A percentile compares a stretch with the other conserved stretches of the same genome.
phyloP scores from a whole-genome alignment of 2,888 invertebrate genomes.

The Cephus spinipes region DNA sequence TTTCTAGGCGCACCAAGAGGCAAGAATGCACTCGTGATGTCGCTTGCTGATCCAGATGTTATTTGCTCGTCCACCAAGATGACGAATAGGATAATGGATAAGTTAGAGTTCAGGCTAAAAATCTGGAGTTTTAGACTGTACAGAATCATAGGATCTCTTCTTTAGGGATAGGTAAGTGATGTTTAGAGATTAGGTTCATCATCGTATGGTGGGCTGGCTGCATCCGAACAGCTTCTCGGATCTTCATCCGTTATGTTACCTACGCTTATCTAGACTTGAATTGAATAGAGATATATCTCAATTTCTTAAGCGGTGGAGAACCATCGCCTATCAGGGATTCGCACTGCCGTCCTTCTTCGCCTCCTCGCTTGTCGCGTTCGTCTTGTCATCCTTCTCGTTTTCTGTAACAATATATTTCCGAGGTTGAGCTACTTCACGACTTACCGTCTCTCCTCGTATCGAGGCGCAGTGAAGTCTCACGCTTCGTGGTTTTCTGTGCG shows the following conservation, averaged over 20 bases:
- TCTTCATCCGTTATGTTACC: background rate
- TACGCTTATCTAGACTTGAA: conserved; percentile 42
- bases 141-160: no score
- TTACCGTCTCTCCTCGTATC: conserved; percentile 1
- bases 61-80: no score
- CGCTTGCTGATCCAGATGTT: no score
- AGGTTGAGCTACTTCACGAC: conserved; percentile 1
- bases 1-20: no score
- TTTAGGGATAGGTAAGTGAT: no score
- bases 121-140: no score
- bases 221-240: no score
- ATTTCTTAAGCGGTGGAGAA: conserved; percentile 33
- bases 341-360: conserved; percentile 76
- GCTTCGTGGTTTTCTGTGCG: conserved; percentile 62
- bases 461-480: background rate
- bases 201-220: no score
- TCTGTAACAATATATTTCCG: conserved; percentile 69
- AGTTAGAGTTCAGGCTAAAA: no score
- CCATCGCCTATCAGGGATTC: conserved; percentile 72
- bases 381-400: conserved; percentile 74
- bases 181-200: no score
- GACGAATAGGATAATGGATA: no score
- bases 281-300: conserved; percentile 43
- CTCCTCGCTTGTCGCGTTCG: conserved; percentile 73
- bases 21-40: no score